Evolutionary conservation across 2,888 invertebrate genomes (phyloP).

Genomic region (Noctua janthina): DNA sequence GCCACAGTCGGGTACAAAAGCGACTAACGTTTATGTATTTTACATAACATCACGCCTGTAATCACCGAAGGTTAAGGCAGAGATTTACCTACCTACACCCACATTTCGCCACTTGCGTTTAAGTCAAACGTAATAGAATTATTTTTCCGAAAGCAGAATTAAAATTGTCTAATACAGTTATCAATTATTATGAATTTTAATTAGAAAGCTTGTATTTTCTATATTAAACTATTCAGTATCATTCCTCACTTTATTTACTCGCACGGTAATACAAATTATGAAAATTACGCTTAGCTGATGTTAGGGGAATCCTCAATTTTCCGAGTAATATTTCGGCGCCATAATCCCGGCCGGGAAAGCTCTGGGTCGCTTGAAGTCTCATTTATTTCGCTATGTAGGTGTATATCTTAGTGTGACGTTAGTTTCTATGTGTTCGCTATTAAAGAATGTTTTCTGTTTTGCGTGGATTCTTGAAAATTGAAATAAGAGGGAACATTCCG

Average conservation of each 20-base stretch:
- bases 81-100: neutral
- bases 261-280: conserved; percentile 44
- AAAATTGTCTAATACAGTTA: neutral
- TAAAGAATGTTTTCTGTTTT: conserved; percentile 8
- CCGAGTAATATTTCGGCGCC: conserved; percentile 53
- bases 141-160: neutral
- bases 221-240: conserved; percentile 14
- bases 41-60: neutral
- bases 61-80: neutral
- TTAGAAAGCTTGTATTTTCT: neutral
- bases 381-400: conserved; percentile 39
- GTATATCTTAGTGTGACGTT: conserved; percentile 19
- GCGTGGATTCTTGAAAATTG: conserved; percentile 3
- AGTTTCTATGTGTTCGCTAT: conserved; percentile 23
- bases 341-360: conserved; percentile 38
- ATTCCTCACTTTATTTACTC: neutral
- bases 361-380: conserved; percentile 32
- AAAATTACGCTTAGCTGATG: conserved; percentile 53
- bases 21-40: neutral
- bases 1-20: neutral
- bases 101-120: neutral
- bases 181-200: neutral
- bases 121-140: neutral
- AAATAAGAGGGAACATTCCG: neutral
- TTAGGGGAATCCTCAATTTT: conserved; percentile 56